Base-by-base conservation (phyloP, 2,113 vertebrate genomes). In the Ptyas mucosa region DNA sequence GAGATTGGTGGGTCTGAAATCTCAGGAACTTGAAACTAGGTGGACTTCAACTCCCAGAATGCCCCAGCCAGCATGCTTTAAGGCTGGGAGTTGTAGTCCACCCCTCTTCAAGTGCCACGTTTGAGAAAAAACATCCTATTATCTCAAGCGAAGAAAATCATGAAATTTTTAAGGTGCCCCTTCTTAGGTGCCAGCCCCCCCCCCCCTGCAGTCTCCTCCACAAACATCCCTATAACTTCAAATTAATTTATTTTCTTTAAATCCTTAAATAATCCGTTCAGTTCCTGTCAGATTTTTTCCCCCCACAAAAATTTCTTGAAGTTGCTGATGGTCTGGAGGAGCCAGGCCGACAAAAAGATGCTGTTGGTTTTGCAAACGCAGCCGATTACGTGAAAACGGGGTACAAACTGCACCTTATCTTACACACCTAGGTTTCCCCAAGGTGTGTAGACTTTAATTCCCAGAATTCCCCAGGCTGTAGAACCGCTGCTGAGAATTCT, bases 251-350 rank as follows among this genome's bases (percentile, higher is more conserved):
- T 24, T 61, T 61, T 58, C 3, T 64, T 64, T 29, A 29, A 10
- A 61, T 26, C 1, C 3, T 61, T 61, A 61, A n/a, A 64, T 64
- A 11, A 11, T n/a, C 11, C 0, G 1, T 64, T 12, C 1, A 5
- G 8, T n/a, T 64, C 4, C 11, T 26, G 3, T 64, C 11, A 29
- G 21, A 3, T 58, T 21, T 1, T 0, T 8, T 0, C 55, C 55
- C 1, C 20, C 20, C 8, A 1, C 7, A 2, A 23, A 61, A 26
- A 3, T 10, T 10, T 61, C 9, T 29, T 26, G 9, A 64, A 29
- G 10, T 61, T 1, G 0, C 26, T 0, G 3, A 12, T 3, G 3
- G 26, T 29, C 26, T 5, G 10, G 26, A 12, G 3, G 23, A 61
- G 58, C 24, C 58, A 29, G 1, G 0, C 8, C 10, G 0, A 29